Conservation (phyloP, 1,140 invertebrate species). For the Caenorhabditis briggsae region DNA sequence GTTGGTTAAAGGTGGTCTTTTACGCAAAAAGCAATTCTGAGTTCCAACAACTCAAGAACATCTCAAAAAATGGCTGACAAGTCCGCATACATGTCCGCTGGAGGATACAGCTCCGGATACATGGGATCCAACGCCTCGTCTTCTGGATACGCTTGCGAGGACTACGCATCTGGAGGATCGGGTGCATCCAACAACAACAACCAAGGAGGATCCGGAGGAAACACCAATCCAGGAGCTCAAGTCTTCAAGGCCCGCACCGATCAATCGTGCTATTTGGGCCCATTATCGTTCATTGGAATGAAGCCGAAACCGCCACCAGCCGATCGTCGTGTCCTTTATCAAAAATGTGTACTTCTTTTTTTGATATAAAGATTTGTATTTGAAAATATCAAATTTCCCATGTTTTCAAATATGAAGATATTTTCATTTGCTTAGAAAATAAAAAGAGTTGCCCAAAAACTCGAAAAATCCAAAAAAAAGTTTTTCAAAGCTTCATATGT, state of each 20-base stretch:
- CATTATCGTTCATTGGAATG: neutral
- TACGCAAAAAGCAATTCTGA: too few relatives aligned
- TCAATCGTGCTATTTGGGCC: slow-evolving; percentile 45
- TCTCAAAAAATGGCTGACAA: slow-evolving; percentile 49
- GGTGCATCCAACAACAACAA: slow-evolving; percentile 10
- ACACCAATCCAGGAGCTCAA: slow-evolving; percentile 36
- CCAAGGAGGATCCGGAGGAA: slow-evolving; percentile 45
- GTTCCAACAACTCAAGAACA: slow-evolving; percentile 40
- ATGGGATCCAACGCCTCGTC: slow-evolving; percentile 37
- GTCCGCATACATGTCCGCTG: slow-evolving; percentile 52
- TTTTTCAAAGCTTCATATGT: too few relatives aligned
- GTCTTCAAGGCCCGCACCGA: slow-evolving; percentile 45
- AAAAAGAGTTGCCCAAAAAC: too few relatives aligned
- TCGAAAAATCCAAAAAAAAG: too few relatives aligned
- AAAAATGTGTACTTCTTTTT: slow-evolving; percentile 1
- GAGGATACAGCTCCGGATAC: slow-evolving; percentile 49
- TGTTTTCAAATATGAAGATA: too few relatives aligned
- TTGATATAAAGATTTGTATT: slow-evolving; percentile 22
- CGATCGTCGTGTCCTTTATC: slow-evolving; percentile 40
- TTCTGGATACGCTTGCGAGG: slow-evolving; percentile 42
- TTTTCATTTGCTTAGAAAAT: too few relatives aligned
- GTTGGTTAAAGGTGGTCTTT: too few relatives aligned
- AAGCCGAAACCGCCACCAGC: slow-evolving; percentile 18
- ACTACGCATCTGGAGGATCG: slow-evolving; percentile 37
- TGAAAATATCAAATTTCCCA: too few relatives aligned